Conservation (phyloP, 1,140 invertebrate genomes). For the Nilaparvata lugens region DNA sequence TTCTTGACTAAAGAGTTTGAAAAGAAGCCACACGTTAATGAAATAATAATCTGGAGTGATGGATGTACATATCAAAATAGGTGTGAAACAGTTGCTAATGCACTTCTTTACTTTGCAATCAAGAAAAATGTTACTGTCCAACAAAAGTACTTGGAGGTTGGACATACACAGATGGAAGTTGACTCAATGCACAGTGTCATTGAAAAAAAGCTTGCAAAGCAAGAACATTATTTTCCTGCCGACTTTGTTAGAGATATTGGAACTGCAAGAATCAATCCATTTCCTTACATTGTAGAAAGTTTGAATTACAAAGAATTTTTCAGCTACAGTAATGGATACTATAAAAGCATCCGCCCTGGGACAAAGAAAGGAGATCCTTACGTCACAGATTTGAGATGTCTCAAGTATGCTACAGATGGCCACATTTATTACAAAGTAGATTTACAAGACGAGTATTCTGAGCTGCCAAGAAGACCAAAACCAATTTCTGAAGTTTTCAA, state of each 20-base stretch:
- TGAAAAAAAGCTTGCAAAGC: constrained; percentile 8
- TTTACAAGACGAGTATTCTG: constrained; percentile 5
- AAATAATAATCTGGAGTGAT: constrained; percentile 30
- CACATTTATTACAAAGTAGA: constrained; percentile 19
- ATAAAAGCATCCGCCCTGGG: constrained; percentile 14
- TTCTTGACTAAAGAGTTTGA: no score
- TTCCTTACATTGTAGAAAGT: constrained; percentile 13
- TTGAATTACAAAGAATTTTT: constrained; percentile 15
- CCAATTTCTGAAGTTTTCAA: neutral
- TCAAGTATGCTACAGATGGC: constrained; percentile 20
- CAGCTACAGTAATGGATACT: constrained; percentile 7
- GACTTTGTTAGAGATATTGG: constrained; percentile 11
- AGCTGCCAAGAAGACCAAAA: neutral
- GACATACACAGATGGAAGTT: constrained; percentile 37
- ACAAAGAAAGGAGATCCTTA: constrained; percentile 8
- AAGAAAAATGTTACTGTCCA: constrained; percentile 27
- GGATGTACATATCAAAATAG: constrained; percentile 33
- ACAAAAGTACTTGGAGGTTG: constrained; percentile 35
- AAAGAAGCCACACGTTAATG: no score
- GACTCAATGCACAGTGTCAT: constrained; percentile 32
- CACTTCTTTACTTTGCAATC: constrained; percentile 25
- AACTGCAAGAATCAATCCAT: constrained; percentile 5
- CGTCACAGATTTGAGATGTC: constrained; percentile 13
- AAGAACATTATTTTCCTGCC: constrained; percentile 19
- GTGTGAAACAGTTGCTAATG: constrained; percentile 31